phyloP scores from a whole-genome alignment of 2,888 invertebrate species.

The Rugalucina vietnamica region DNA sequence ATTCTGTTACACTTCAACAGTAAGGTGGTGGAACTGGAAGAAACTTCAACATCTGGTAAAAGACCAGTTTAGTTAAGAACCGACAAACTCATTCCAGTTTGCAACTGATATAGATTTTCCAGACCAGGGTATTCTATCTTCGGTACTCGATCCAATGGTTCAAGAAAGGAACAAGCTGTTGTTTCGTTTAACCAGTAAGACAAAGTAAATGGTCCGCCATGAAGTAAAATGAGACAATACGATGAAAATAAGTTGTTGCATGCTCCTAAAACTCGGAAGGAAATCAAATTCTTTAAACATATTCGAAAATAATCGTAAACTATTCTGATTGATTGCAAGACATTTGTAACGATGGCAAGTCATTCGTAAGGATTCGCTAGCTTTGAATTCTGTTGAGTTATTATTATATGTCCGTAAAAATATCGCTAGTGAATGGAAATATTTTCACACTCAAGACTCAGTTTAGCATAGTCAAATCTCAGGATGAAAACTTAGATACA shows the following conservation, averaged over 20 bases:
- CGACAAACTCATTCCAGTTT: neutral
- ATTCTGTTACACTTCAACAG: neutral
- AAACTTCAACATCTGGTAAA: neutral
- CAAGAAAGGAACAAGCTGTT: neutral
- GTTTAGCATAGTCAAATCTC: no score
- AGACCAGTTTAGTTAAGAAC: neutral
- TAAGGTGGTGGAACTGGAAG: neutral
- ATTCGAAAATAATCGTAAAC: no score
- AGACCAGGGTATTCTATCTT: neutral
- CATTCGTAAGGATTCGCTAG: no score
- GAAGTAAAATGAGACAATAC: neutral
- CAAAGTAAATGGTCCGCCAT: neutral
- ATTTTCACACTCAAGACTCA: no score
- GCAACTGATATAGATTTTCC: neutral
- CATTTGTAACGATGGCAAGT: no score
- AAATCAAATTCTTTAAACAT: no score
- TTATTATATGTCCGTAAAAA: no score
- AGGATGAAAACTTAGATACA: no score
- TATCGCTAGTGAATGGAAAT: no score
- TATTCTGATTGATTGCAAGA: no score
- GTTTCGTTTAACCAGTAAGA: neutral
- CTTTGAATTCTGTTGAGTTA: no score
- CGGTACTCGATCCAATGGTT: neutral
- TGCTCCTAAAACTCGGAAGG: no score
- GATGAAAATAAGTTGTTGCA: neutral